These are phyloP conservation scores for Hydropotes inermis DNA, from an alignment of 2,113 vertebrate species.

Conservation along the genomic window DNA sequence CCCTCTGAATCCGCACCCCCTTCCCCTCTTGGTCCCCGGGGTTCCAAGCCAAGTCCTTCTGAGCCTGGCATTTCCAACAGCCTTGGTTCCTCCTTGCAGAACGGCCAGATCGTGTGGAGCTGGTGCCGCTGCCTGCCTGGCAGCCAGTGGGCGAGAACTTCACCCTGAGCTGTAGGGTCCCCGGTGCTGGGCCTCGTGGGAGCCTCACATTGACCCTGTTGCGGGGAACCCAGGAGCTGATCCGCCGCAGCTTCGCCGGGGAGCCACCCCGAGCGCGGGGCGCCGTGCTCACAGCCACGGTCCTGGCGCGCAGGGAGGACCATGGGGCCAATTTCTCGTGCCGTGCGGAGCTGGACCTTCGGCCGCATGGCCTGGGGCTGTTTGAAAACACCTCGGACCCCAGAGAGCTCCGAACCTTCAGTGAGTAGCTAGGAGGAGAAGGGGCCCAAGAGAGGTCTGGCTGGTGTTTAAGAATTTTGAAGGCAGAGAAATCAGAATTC, in stretches of 20 bases:
- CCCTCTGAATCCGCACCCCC: background rate
- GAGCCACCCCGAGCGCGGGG: conserved; percentile 68
- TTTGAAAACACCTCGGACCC: conserved; percentile 55
- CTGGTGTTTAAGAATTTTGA: background rate
- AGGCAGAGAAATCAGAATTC: background rate
- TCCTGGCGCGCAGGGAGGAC: conserved; percentile 69
- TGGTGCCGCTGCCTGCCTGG: conserved; percentile 68
- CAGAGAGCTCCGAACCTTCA: conserved; percentile 66
- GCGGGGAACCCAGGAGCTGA: conserved; percentile 61
- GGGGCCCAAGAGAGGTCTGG: background rate
- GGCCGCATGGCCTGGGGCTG: conserved; percentile 66
- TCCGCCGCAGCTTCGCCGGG: conserved; percentile 55
- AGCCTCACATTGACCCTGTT: conserved; percentile 68
- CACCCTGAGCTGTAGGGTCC: conserved; percentile 71
- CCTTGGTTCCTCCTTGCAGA: conserved; percentile 40
- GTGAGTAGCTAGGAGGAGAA: conserved; percentile 39
- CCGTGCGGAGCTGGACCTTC: conserved; percentile 60
- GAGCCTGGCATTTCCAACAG: background rate
- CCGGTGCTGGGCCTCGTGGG: conserved; percentile 66
- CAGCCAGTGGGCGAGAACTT: conserved; percentile 71
- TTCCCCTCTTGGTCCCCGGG: background rate
- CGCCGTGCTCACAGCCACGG: conserved; percentile 58
- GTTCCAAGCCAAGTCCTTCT: background rate
- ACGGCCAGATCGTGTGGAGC: conserved; percentile 68
- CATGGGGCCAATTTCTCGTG: conserved; percentile 62